Base-by-base conservation (phyloP, 2,113 vertebrate species). In the Rhineura floridana region DNA sequence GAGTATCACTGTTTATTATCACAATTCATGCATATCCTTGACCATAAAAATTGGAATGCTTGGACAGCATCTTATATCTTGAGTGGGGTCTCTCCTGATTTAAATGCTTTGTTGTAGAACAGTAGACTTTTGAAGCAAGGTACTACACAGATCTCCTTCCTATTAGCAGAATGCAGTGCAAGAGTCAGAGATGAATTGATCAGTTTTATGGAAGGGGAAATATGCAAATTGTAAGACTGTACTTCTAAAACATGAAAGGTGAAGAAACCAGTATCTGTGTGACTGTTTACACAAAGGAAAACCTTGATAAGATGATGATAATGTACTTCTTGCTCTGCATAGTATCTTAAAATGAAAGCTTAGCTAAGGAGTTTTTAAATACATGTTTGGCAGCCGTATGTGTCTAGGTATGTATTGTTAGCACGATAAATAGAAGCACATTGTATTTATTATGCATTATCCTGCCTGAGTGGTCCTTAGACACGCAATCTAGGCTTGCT, bases 131-230 rank as follows among this genome's bases (percentile, higher is more conserved):
- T 89, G 80, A 93, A 91, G 3, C 88, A 62, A 85, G n/a, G 59
- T n/a, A 55, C 88, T 90, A 90, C 65, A 59, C 17, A 94, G 90
- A 72, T 86, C 33, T 33, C 59, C 1, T 0, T 89, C 67, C n/a
- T 75, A 77, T 86, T 89, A 90, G 91, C 88, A 92, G 81, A 83
- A 55, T 39, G 36, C 65, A 85, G 42, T 87, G 87, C 83, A 93
- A 72, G 55, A 90, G 6, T 2, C 81, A 85, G 70, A 63, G 30
- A 33, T 13, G 28, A 62, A 76, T 50, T 88, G 75, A 50, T 76
- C 12, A 28, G 62, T 50, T 59, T 84, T 77, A 33, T 84, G 65
- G 46, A 72, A 52, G 1, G 3, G 4, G 19, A 42, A 4, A 73
- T 42, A 15, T 59, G 6, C n/a, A 84, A 65, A 84, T 48, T 15